These are phyloP conservation scores for Dermatemys mawii DNA, from an alignment of 2,113 vertebrate genomes.

Conservation along the genomic window DNA sequence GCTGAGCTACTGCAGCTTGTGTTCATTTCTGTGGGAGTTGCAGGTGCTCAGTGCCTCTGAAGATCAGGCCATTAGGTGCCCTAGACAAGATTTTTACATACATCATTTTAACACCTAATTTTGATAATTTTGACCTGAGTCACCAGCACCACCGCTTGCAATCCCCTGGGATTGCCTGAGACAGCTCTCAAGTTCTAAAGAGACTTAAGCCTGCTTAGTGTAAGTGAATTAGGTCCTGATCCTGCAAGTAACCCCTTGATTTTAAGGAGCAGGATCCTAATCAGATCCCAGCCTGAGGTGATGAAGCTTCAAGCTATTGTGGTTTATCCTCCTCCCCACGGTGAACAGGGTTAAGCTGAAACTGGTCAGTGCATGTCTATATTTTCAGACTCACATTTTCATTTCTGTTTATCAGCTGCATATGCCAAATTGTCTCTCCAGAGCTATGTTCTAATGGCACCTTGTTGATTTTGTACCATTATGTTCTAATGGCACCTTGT, in stretches of 20 bases:
- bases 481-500: neutral
- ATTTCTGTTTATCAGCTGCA: constrained; percentile 7
- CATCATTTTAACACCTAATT: neutral
- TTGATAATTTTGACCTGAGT: neutral
- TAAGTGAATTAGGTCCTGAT: neutral
- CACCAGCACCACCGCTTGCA: neutral
- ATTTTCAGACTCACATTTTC: neutral
- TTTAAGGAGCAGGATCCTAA: neutral
- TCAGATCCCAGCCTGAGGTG: neutral
- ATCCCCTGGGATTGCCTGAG: neutral
- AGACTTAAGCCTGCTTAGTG: neutral
- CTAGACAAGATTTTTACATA: neutral
- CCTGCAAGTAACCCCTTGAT: neutral
- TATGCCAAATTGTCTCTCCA: neutral
- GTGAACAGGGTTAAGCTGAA: neutral
- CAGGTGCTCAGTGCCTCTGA: neutral
- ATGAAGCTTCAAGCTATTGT: neutral
- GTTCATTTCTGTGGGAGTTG: neutral
- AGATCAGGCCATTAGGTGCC: neutral
- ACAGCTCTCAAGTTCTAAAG: neutral
- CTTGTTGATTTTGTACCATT: neutral
- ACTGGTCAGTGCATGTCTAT: neutral
- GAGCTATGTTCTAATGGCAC: neutral
- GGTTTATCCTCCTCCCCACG: neutral
- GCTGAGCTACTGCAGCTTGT: neutral